Conservation (phyloP, 1,140 invertebrate genomes). For the Bombus vancouverensis region DNA sequence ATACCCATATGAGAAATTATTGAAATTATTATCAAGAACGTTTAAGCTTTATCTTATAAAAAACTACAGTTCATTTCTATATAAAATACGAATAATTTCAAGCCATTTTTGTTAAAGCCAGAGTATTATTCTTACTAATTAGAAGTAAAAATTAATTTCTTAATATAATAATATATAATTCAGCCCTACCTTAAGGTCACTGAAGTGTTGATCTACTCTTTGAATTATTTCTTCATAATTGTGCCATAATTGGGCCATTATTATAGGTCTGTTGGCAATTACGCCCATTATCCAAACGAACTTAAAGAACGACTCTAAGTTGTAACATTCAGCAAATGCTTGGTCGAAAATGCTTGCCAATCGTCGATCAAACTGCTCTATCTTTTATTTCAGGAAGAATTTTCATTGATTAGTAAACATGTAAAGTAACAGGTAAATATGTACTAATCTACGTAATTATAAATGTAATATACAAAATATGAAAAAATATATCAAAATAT, state of each 20-base stretch:
- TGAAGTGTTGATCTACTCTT: conserved; percentile 86
- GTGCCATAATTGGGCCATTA: conserved; percentile 86
- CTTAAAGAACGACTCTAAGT: conserved; percentile 86
- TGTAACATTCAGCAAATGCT: conserved; percentile 90
- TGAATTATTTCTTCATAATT: conserved; percentile 84
- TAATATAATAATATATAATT: neutral
- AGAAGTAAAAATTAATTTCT: neutral
- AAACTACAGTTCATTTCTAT: too few relatives aligned
- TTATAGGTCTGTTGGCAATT: conserved; percentile 87
- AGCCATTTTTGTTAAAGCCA: too few relatives aligned
- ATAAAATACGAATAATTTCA: too few relatives aligned
- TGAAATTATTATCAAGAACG: too few relatives aligned
- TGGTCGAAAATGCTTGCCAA: conserved; percentile 89
- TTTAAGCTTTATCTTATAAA: too few relatives aligned
- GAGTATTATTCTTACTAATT: neutral
- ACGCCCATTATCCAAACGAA: conserved; percentile 89
- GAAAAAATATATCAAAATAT: neutral
- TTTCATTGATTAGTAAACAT: neutral
- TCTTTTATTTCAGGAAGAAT: conserved; percentile 57
- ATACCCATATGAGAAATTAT: too few relatives aligned
- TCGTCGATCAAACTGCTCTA: conserved; percentile 88
- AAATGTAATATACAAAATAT: neutral
- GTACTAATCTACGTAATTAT: too few relatives aligned
- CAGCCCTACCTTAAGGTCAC: conserved; percentile 83
- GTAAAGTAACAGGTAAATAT: neutral